Evolutionary conservation across 2,113 vertebrate genomes (phyloP), one percentile per base, ranked within the genome.

Genomic region (Spea multiplicata): DNA sequence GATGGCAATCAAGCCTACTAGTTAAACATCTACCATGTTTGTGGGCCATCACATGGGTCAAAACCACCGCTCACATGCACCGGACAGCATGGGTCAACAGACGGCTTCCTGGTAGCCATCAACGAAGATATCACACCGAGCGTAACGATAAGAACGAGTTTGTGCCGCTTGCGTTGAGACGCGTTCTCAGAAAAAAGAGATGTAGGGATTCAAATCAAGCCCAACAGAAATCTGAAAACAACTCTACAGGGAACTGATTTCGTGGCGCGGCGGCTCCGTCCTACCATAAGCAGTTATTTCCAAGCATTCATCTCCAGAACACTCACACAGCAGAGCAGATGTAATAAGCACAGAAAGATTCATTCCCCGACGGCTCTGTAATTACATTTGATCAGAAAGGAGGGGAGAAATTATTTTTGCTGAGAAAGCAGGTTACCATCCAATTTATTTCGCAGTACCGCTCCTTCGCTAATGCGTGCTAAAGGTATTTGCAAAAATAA

Each of bases 291-390:
- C 76, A 71, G 44, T 69, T 68, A 65, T 30, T 30, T 78, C 10
- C 66, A 12, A 76, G 7, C 79, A 62, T 73, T 82, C 48, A 68
- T 79, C 77, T 81, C 82, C 72, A 81, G 53, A 84, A 77, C n/a
- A 16, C 6, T 66, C 47, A 49, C 69, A 71, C 69, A 64, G 5
- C 45, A 48, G 64, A 66, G 53, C 17, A 66, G 57, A 46, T 68
- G 74, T 76, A 82, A 53, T 73, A 62, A 75, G 14, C 66, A 74
- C 76, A 46, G 62, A 69, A 8, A 3, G 72, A 49, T 62, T 81
- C 67, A 65, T 47, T 66, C 69, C 45, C 50, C 72, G 61, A 46
- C 66, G 66, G 46, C 12, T 83, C 45, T 68, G 45, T 5, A 68
- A 55, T 49, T 82, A 16, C 16, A 52, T 73, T 52, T 76, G 70